Conservation (phyloP, 2,113 vertebrate genomes). For the Gila orcuttii region DNA sequence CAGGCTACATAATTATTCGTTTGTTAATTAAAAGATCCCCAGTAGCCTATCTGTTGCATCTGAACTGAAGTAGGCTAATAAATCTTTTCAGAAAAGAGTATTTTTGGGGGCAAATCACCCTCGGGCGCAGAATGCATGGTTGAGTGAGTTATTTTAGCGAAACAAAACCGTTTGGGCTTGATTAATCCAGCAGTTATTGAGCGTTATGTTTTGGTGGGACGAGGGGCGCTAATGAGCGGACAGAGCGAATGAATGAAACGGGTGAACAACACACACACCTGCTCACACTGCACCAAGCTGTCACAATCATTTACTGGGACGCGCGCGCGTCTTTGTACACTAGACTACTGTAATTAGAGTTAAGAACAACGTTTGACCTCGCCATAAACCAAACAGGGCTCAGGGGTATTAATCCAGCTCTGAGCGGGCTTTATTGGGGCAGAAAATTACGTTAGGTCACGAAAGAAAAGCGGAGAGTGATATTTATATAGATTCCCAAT, state of each 20-base stretch:
- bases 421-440: constrained; percentile 22
- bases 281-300: constrained; percentile 75
- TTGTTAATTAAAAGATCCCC: no score
- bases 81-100: constrained; percentile 17
- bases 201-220: constrained; percentile 48
- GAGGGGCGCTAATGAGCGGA: constrained; percentile 68
- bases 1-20: not conserved
- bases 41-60: no score
- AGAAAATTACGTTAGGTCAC: constrained; percentile 33
- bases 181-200: constrained; percentile 51
- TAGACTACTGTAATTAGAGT: constrained; percentile 42
- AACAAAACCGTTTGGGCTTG: constrained; percentile 48
- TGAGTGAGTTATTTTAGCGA: constrained; percentile 39
- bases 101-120: not conserved
- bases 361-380: constrained; percentile 47
- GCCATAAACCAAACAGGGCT: constrained; percentile 42
- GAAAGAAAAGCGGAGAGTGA: not conserved
- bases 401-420: constrained; percentile 38
- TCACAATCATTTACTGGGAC: constrained; percentile 75
- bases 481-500: constrained; percentile 5
- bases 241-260: constrained; percentile 65
- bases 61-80: not conserved
- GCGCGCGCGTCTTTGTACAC: constrained; percentile 61
- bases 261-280: constrained; percentile 75
- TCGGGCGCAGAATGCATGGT: constrained; percentile 27